Percentiles rank a stretch among this genome's conserved stretches.
Conservation (phyloP, 1,140 invertebrate species). For the Gyrodactylus salaris region DNA sequence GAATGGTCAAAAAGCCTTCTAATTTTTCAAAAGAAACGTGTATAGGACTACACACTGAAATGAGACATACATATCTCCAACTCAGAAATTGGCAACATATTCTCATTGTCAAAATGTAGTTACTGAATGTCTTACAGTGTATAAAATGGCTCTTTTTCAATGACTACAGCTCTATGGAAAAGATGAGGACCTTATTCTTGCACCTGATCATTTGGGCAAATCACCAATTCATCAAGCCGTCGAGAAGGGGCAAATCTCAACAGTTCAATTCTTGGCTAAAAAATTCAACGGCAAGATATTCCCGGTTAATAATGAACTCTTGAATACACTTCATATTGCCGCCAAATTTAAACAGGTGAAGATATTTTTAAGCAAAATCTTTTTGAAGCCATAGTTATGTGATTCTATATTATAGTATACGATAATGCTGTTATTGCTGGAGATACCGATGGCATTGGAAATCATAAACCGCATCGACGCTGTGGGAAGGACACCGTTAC, state of each 20-base stretch:
- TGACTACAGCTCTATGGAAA: too few species aligned
- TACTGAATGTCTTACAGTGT: too few species aligned
- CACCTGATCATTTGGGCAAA: neutral
- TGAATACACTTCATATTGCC: neutral
- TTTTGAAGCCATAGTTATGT: too few species aligned
- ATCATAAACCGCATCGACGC: neutral
- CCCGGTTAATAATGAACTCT: neutral
- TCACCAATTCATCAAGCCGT: neutral
- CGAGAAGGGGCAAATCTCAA: neutral
- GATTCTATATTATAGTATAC: too few species aligned
- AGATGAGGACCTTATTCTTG: neutral
- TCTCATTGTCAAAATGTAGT: too few species aligned
- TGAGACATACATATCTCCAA: too few species aligned
- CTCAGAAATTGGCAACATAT: too few species aligned
- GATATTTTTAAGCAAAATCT: too few species aligned
- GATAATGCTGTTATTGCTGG: neutral
- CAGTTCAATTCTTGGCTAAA: neutral
- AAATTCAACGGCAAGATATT: neutral
- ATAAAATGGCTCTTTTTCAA: too few species aligned
- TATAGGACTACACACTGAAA: too few species aligned
- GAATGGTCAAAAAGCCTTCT: too few species aligned
- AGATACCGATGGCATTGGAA: neutral
- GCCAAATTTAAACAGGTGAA: neutral
- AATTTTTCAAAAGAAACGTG: too few species aligned
- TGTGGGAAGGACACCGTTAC: conserved; percentile 8